Evolutionary conservation across 2,888 invertebrate genomes (phyloP), one percentile per base, ranked within the genome.

Genomic region (Philereme transversata): DNA sequence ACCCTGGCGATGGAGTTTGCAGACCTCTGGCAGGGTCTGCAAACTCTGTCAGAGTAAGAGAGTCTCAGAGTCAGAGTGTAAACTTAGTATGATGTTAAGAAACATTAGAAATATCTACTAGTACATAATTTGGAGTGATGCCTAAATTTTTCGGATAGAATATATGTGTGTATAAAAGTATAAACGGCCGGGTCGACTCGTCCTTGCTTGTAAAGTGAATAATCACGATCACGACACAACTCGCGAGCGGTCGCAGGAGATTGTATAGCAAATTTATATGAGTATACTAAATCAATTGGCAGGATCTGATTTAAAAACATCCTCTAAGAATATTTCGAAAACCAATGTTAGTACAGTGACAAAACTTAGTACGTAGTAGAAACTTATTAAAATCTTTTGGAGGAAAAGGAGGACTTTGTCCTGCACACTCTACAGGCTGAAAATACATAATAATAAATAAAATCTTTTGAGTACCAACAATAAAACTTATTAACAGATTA

Each of bases 161-260:
- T 22, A 49, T 22, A 54, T 64, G 45, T 53, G 51, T 60, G 51
- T 62, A 71, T 67, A 71, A 72, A 76, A 73, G 71, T 78, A 75
- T 79, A 80, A 79, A 81, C 78, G 79, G 78, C 71, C 69, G 73
- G 69, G 69, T 69, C 74, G 72, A 63, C 74, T 69, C 77, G 87
- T 84, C 90, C 88, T 90, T 83, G 88, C 76, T 67, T 60, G 75
- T 76, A 84, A 90, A 91, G 84, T 91, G 89, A 84, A 89, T 90
- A 89, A 91, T 90, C 91, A 90, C 36, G 36, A 22, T 22, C 36
- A 4, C 90, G 89, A 77, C 68, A 70, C 76, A 59, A 70, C 77
- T 71, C 68, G 79, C 75, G 79, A 79, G 81, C 78, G 77, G 77
- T 81, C 74, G 75, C 74, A 69, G 75, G 76, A 82, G 82, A 87